phyloP scores from a whole-genome alignment of 2,113 vertebrate genomes.

The Cebidichthys violaceus region DNA sequence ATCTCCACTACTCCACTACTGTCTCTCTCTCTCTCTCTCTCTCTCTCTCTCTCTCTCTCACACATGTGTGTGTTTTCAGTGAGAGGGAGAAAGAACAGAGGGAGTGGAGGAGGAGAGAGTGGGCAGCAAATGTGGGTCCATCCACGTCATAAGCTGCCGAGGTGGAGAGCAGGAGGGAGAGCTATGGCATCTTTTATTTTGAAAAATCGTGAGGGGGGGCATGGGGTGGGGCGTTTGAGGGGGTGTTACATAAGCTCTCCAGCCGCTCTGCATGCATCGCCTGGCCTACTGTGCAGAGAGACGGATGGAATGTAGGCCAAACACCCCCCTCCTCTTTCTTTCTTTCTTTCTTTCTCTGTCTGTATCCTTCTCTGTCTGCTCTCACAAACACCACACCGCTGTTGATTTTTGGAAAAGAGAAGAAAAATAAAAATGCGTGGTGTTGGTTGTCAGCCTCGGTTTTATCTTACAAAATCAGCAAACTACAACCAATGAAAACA shows the following conservation, averaged over 20 bases:
- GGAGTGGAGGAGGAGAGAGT: background rate
- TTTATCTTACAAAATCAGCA: slow-evolving; percentile 13
- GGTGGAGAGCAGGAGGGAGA: slow-evolving; percentile 9
- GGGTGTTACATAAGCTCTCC: slow-evolving; percentile 76
- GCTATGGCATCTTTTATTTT: slow-evolving; percentile 60
- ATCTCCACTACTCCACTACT: background rate
- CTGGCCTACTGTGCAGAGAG: slow-evolving; percentile 75
- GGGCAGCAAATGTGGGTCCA: slow-evolving; percentile 25
- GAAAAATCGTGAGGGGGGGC: slow-evolving; percentile 59
- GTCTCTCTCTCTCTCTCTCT: background rate
- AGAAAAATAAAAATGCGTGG: slow-evolving; percentile 22
- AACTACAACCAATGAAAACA: slow-evolving; percentile 34
- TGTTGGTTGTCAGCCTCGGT: background rate
- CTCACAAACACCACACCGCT: slow-evolving; percentile 37
- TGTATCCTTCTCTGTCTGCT: slow-evolving; percentile 54
- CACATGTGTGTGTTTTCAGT: slow-evolving; percentile 68
- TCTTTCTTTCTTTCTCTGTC: slow-evolving; percentile 38
- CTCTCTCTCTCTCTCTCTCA: slow-evolving; percentile 23
- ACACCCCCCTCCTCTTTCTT: slow-evolving; percentile 43
- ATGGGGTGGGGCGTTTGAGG: slow-evolving; percentile 28
- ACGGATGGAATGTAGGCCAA: slow-evolving; percentile 77
- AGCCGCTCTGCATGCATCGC: slow-evolving; percentile 73
- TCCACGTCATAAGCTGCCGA: slow-evolving; percentile 44
- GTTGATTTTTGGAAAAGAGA: slow-evolving; percentile 21
- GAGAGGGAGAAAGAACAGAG: slow-evolving; percentile 11